phyloP scores from a whole-genome alignment of 1,140 invertebrate species.

The Andricus grossulariae region DNA sequence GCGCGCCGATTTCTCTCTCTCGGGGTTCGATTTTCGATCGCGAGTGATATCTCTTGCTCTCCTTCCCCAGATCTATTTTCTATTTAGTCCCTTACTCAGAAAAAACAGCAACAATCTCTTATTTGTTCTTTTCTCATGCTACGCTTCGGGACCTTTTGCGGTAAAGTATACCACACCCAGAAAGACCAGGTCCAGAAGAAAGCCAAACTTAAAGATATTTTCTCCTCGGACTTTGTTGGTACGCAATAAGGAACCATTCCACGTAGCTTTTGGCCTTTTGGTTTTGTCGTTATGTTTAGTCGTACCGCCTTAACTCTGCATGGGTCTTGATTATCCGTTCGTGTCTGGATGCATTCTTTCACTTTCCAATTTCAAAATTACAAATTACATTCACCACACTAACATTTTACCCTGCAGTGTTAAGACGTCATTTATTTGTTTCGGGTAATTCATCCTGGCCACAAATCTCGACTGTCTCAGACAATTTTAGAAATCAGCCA shows the following conservation, averaged over 20 bases:
- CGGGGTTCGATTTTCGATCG: slow-evolving; percentile 15
- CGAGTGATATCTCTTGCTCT: slow-evolving; percentile 11
- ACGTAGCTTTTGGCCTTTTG: slow-evolving; percentile 51
- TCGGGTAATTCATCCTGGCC: neutral
- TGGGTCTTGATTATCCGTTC: slow-evolving; percentile 51
- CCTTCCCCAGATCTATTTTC: slow-evolving; percentile 34
- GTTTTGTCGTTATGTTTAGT: slow-evolving; percentile 42
- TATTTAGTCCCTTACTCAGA: slow-evolving; percentile 44
- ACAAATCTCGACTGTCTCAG: neutral
- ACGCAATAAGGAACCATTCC: slow-evolving; percentile 65
- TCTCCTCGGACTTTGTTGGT: slow-evolving; percentile 84
- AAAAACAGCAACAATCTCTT: slow-evolving; percentile 61
- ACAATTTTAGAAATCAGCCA: no score
- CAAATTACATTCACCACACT: neutral
- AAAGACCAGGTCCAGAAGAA: slow-evolving; percentile 83
- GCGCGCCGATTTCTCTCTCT: slow-evolving; percentile 5
- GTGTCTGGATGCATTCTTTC: slow-evolving; percentile 36
- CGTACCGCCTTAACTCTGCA: slow-evolving; percentile 54
- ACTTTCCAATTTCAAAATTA: slow-evolving; percentile 35
- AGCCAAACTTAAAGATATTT: slow-evolving; percentile 86
- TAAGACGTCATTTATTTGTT: slow-evolving; percentile 3
- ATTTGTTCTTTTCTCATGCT: slow-evolving; percentile 73
- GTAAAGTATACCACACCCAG: slow-evolving; percentile 83
- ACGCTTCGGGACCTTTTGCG: slow-evolving; percentile 66
- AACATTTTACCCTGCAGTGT: slow-evolving; percentile 20